Evolutionary conservation across 2,113 vertebrate species (phyloP), one percentile per base, ranked within the genome.

Genomic region (Toxotes jaculatrix): DNA sequence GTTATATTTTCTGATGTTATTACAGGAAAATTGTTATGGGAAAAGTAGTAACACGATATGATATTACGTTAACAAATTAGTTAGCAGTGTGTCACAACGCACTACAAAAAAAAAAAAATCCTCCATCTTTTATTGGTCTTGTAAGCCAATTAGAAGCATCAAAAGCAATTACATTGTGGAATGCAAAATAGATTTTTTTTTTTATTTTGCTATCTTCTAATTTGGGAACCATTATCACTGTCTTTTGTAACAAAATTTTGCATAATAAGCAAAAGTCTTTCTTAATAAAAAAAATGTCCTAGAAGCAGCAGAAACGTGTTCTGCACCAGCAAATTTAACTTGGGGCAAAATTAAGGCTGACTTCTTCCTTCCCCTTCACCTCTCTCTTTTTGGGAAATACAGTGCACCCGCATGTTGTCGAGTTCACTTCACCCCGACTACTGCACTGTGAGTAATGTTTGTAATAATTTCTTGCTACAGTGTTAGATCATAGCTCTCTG

Each of bases 371-470:
- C 62, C 19, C 12, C 62, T 42, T 80, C 63, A 51, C 38, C n/a
- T 62, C 56, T n/a, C 61, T 85, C 32, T 31, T 62, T 23, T 59
- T 4, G 9, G 27, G 42, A 80, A 67, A 77, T 21, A 36, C 45
- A 63, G 3, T 19, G 16, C 36, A 61, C 36, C 51, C 80, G 62
- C 0, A 0, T 72, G 53, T 3, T 64, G 71, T 49, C 74, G 60
- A 68, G 43, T 69, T 86, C 3, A 14, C 51, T 36, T 65, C 65
- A 36, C 3, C 36, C 0, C 56, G 56, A 68, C 80, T 21, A 10
- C 59, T 43, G 74, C 77, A 16, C 59, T 74, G 83, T 89, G 81
- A 85, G 84, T 80, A 83, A 88, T 88, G 75, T 82, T 79, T 61
- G 72, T 55, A 85, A 69, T 84, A 78, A 88, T 84, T 79, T 55